Base-by-base conservation (phyloP, 2,888 invertebrate genomes). In the Drosophila emarginata region DNA sequence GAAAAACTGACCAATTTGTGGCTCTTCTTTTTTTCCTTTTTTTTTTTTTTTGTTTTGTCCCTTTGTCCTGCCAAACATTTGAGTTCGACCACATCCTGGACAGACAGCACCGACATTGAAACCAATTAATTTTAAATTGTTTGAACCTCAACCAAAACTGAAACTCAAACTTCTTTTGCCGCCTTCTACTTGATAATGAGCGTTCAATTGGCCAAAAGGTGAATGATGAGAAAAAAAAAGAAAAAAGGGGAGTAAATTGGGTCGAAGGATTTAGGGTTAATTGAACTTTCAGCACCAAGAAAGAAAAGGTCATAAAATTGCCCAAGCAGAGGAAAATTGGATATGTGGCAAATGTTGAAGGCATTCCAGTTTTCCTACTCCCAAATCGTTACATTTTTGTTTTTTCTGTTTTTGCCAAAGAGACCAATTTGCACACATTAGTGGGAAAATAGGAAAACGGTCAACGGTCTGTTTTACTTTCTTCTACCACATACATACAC, bases 91-190 rank as follows among this genome's bases (percentile, higher is more conserved):
- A 74, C 74, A 77, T 72, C 69, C 74, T 65, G 67, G 40, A 53
- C 36, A 32, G 54, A 36, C 32, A 52, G 32, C 32, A 12, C 54
- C 12, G 86, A 77, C 83, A 84, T 80, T 73, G 86, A 80, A 85
- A 86, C 80, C 86, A 85, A 85, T 85, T 85, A 85, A 84, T 85
- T 85, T 85, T 82, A 86, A 85, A 84, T 84, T 86, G 86, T 86
- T 69, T 45, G 45, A 45, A 45, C 45, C 45, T 45, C 21, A 11
- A 21, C 18, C 40, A 39, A 14, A 40, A 40, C 40, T 40, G 15
- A 40, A 45, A 18, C 23, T 57, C 18, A 15, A 11, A 37, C 50
- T 23, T 39, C 53, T 60, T 37, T 53, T 45, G 40, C 40, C 40
- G 9, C 15, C 61, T 56, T 61, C 71, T 76, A 76, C 67, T 78